phyloP scores from a whole-genome alignment of 2,888 invertebrate species.

The Geophilus truncorum region DNA sequence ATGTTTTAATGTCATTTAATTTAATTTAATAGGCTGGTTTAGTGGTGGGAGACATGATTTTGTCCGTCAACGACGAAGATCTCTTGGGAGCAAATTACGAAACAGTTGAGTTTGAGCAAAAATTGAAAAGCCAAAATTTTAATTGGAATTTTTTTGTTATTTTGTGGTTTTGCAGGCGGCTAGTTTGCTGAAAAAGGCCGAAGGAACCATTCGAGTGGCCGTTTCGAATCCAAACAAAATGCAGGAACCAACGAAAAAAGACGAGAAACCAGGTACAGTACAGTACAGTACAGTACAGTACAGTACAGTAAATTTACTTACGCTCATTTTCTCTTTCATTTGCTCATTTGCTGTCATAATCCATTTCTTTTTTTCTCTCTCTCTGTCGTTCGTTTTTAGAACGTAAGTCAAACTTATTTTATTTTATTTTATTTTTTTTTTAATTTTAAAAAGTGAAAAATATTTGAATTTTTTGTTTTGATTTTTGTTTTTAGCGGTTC shows the following conservation, averaged over 20 bases:
- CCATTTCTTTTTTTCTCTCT: neutral
- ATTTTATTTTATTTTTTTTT: too few species aligned
- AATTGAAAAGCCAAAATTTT: too few species aligned
- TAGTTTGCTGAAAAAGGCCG: constrained; percentile 73
- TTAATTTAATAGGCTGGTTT: constrained; percentile 90
- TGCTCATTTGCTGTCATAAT: too few species aligned
- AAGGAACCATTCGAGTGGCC: constrained; percentile 75
- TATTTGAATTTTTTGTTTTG: neutral
- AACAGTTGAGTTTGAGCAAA: constrained; percentile 58
- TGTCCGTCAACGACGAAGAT: constrained; percentile 91
- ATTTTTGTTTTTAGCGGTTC: constrained; percentile 42
- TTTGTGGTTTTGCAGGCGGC: too few species aligned
- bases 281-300: neutral
- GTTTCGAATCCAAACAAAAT: constrained; percentile 80
- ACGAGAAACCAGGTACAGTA: constrained; percentile 48
- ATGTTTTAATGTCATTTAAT: too few species aligned
- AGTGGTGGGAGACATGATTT: constrained; percentile 93
- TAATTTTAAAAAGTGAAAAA: neutral
- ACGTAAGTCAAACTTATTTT: neutral
- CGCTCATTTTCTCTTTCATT: too few species aligned
- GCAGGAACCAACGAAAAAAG: constrained; percentile 48
- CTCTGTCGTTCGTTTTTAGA: neutral
- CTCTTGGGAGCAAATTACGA: constrained; percentile 80
- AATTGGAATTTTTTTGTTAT: too few species aligned
- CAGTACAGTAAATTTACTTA: too few species aligned